These are phyloP conservation scores for Tenthredo livida DNA, from an alignment of 2,888 invertebrate species.

Conservation along the genomic window DNA sequence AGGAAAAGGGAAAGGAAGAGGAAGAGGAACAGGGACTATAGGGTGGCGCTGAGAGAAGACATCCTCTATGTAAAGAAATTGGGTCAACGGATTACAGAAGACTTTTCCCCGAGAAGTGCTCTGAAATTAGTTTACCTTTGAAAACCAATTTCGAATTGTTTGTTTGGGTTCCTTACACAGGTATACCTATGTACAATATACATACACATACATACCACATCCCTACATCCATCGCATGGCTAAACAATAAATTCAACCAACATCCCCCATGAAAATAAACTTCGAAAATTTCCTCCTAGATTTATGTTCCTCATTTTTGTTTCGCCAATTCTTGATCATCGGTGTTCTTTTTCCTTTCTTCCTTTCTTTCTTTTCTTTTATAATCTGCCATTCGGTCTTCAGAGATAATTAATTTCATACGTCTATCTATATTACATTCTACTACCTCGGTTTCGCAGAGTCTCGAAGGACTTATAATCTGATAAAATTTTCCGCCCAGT, in stretches of 20 bases:
- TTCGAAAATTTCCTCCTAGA: neutral
- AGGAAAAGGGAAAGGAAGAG: neutral
- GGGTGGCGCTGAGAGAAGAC: neutral
- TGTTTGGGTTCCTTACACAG: slow-evolving; percentile 41
- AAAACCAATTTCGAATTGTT: slow-evolving; percentile 66
- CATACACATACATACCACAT: neutral
- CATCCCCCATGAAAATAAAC: neutral
- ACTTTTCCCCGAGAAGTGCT: slow-evolving; percentile 60
- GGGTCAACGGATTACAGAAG: slow-evolving; percentile 63
- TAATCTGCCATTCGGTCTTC: neutral
- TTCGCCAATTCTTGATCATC: neutral
- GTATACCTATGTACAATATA: neutral
- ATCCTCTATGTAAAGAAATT: slow-evolving; percentile 60
- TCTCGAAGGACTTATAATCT: neutral
- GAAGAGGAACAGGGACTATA: neutral
- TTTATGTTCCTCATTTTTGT: neutral
- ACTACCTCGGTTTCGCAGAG: neutral
- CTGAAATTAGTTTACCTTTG: slow-evolving; percentile 69
- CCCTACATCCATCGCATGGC: slow-evolving; percentile 11
- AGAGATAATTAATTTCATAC: neutral
- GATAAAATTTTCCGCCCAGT: neutral
- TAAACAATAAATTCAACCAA: slow-evolving; percentile 16
- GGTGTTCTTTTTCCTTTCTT: neutral
- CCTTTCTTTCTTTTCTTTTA: neutral
- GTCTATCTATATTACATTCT: neutral